phyloP scores from a whole-genome alignment of 2,888 invertebrate species.

The Malachius bipustulatus region DNA sequence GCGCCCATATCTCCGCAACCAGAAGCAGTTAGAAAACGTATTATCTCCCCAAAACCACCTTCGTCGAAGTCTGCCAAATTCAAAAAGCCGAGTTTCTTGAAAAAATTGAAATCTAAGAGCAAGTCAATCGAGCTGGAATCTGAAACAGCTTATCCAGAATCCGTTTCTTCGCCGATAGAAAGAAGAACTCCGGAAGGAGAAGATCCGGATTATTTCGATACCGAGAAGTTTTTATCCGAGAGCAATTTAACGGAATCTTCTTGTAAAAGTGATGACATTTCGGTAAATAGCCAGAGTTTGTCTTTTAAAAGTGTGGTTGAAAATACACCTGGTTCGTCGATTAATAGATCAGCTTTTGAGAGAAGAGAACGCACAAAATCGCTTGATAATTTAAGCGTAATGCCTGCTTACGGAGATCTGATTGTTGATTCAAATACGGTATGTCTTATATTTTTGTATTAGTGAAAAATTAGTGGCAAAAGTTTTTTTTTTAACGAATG shows the following conservation, averaged over 20 bases:
- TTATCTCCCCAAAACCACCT: conserved; percentile 21
- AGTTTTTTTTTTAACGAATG: too few species aligned
- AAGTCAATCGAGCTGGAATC: conserved; percentile 11
- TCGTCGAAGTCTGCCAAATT: conserved; percentile 19
- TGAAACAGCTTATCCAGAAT: conserved; percentile 19
- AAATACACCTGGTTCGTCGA: conserved; percentile 13
- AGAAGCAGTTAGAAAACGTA: conserved; percentile 17
- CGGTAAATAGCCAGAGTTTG: conserved; percentile 19
- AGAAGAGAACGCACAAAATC: conserved; percentile 27
- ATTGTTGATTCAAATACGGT: conserved; percentile 26
- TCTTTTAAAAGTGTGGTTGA: conserved; percentile 20
- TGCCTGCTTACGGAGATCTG: conserved; percentile 36
- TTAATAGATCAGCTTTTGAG: conserved; percentile 12
- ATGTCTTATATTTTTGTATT: too few species aligned
- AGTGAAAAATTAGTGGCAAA: too few species aligned
- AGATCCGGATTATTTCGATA: conserved; percentile 24
- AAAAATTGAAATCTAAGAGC: conserved; percentile 26
- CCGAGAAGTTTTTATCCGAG: conserved; percentile 28
- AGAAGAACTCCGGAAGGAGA: conserved; percentile 28
- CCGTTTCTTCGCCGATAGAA: conserved; percentile 17
- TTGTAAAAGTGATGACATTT: conserved; percentile 28
- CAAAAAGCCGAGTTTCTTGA: conserved; percentile 24
- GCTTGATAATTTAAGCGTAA: conserved; percentile 30
- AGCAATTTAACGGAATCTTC: conserved; percentile 28
- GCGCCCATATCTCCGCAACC: conserved; percentile 4